Base-by-base conservation (phyloP, 2,797 vertebrate genomes). In the Octomys mimax region DNA sequence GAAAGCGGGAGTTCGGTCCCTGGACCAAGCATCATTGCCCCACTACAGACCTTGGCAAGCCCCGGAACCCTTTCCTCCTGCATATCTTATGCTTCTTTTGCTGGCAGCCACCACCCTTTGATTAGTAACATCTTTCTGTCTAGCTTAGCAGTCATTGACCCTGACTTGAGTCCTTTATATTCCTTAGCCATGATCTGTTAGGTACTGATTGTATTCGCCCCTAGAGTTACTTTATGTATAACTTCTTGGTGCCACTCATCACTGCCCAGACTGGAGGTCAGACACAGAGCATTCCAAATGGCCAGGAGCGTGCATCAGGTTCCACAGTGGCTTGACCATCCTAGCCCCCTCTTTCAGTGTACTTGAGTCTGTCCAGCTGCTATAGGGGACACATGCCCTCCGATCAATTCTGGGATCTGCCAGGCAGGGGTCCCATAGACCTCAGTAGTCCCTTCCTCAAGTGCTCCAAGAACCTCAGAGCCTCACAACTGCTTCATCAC, bases 161-260 rank as follows among this genome's bases (percentile, higher is more conserved):
- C 31, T 81, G 52, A 73, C 82, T 66, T 31, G 28, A 87, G 62
- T 36, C 28, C 8, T 89, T 86, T 42, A 10, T 90, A 93, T 77
- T 92, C 36, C 52, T 92, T 70, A 62, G 13, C 12, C 22, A 12
- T 11, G 77, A 46, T 75, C 36, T 87, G n/a, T 90, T 75, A 52
- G 49, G 36, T 18, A 70, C 14, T 64, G 9, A 31, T 94, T 77
- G 9, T 82, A 88, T 81, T 54, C 68, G 1, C 49, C 46, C 33
- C 91, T n/a, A 75, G 85, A 92, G 11, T 93, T 78, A 24, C 18
- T 71, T 71, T 80, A 68, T 70, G 86, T 54, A 13, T 62, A 86
- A 52, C 14, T 84, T 88, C 46, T 46, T n/a, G 64, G 64, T 13
- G 42, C 61, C 39, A 24, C 19, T 84, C 42, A 49, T 36, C 64